Evolutionary conservation across 2,888 invertebrate species (phyloP).

Genomic region (Microctonus aethiopoides): DNA sequence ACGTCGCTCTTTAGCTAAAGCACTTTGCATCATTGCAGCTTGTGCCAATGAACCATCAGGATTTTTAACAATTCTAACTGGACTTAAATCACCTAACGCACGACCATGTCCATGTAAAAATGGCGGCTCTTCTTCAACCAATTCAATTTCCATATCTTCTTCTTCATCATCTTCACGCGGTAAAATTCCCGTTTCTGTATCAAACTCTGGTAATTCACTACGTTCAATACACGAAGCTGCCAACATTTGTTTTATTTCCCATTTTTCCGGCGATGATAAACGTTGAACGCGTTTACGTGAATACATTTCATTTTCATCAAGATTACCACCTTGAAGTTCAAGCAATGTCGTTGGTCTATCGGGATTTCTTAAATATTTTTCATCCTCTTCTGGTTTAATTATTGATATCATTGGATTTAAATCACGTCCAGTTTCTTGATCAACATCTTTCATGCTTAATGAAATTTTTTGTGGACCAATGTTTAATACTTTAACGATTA

Average conservation of each 20-base stretch:
- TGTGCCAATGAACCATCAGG: conserved; percentile 99
- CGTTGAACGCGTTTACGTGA: conserved; percentile 87
- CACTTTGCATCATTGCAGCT: conserved; percentile 99
- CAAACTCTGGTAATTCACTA: conserved; percentile 96
- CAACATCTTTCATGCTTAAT: conserved; percentile 97
- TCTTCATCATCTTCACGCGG: conserved; percentile 94
- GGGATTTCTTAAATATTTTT: conserved; percentile 87
- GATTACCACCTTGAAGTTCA: conserved; percentile 69
- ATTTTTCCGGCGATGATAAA: conserved; percentile 95
- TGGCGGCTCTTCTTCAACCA: conserved; percentile 98
- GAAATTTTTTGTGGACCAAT: conserved; percentile 90
- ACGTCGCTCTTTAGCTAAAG: conserved; percentile 94
- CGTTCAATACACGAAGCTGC: conserved; percentile 69
- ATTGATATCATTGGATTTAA: conserved; percentile 85
- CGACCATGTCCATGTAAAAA: conserved; percentile 95
- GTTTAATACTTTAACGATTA: conserved; percentile 89
- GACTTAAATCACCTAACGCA: conserved; percentile 90
- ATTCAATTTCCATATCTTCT: conserved; percentile 97
- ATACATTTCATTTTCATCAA: conserved; percentile 84
- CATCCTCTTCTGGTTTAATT: conserved; percentile 73
- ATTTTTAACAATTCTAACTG: conserved; percentile 96
- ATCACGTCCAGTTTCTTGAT: conserved; percentile 94
- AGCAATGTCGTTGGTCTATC: conserved; percentile 81
- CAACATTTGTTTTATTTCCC: conserved; percentile 92
- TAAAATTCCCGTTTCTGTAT: conserved; percentile 92